Evolutionary conservation across 2,888 invertebrate species (phyloP).

Genomic region (Chrysina gloriosa): DNA sequence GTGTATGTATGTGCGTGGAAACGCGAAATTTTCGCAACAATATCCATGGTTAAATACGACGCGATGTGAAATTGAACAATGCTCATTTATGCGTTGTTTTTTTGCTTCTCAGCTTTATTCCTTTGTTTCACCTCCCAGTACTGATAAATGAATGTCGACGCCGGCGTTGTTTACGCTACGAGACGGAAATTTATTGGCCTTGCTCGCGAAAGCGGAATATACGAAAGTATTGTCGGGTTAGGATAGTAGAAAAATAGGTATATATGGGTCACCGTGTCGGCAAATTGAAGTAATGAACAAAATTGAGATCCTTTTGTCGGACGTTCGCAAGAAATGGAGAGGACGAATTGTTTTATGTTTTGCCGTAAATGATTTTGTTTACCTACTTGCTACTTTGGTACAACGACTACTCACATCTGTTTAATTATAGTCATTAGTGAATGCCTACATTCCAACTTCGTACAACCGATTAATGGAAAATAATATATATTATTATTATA

Average conservation of each 20-base stretch:
- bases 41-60: constrained; percentile 22
- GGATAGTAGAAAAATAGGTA: constrained; percentile 12
- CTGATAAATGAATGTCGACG: constrained; percentile 30
- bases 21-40: constrained; percentile 6
- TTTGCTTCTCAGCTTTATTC: constrained; percentile 9
- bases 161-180: constrained; percentile 26
- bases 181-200: constrained; percentile 22
- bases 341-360: not conserved
- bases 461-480: constrained; percentile 52
- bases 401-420: not conserved
- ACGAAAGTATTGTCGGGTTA: constrained; percentile 7
- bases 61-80: constrained; percentile 30
- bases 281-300: constrained; percentile 15
- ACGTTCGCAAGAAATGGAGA: not conserved
- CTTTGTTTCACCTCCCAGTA: constrained; percentile 20
- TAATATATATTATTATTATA: no score
- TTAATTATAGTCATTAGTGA: constrained; percentile 36
- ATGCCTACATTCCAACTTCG: constrained; percentile 57
- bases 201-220: constrained; percentile 14
- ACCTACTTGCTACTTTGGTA: not conserved
- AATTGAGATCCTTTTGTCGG: constrained; percentile 12
- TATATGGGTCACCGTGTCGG: constrained; percentile 30
- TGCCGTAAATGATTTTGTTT: constrained; percentile 16
- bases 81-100: constrained; percentile 17
- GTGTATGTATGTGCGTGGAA: not conserved